phyloP scores from a whole-genome alignment of 2,888 invertebrate genomes.

The Alsophila aescularia region DNA sequence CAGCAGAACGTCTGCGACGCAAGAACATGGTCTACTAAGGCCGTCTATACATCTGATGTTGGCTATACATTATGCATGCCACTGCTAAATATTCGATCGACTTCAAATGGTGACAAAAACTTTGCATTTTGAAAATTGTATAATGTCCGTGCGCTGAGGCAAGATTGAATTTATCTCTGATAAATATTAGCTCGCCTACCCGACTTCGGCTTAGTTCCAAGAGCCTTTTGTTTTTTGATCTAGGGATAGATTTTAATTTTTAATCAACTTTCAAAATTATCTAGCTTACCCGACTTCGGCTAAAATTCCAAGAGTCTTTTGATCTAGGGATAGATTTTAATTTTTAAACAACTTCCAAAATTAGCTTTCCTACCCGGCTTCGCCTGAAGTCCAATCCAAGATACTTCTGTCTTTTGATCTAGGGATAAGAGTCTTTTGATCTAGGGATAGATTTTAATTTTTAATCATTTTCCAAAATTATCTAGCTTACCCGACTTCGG shows the following conservation, averaged over 20 bases:
- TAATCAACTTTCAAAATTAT: no score
- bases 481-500: no score
- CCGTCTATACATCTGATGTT: slow-evolving; percentile 35
- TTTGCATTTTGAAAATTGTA: slow-evolving; percentile 61
- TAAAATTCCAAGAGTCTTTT: no score
- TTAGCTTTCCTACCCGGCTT: neutral
- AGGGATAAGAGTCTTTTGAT: no score
- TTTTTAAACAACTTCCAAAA: no score
- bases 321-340: no score
- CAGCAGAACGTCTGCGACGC: slow-evolving; percentile 2
- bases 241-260: no score
- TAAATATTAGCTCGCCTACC: slow-evolving; percentile 1
- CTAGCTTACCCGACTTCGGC: no score
- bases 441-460: no score
- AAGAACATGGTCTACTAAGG: slow-evolving; percentile 25
- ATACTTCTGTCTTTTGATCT: neutral
- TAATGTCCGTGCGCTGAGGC: slow-evolving; percentile 42
- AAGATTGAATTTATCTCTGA: slow-evolving; percentile 16
- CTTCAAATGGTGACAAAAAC: slow-evolving; percentile 54
- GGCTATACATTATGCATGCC: slow-evolving; percentile 20
- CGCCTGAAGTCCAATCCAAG: neutral
- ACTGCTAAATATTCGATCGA: slow-evolving; percentile 42
- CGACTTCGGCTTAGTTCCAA: neutral
- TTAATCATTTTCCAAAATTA: no score
- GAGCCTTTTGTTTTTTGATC: neutral